Conservation (phyloP, 2,113 vertebrate species). For the Notarius quadriscutis region DNA sequence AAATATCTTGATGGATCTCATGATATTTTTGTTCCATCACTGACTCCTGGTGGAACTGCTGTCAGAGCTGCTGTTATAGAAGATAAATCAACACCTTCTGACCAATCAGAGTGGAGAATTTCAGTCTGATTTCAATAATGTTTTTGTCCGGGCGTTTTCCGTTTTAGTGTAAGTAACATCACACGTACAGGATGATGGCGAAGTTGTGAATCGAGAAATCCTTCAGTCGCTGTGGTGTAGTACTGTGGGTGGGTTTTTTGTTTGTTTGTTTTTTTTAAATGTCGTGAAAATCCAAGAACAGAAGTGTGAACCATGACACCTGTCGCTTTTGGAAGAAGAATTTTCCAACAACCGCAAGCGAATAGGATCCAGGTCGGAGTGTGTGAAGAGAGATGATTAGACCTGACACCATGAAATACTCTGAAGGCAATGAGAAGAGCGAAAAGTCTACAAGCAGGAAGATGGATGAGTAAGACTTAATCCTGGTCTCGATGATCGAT, state of each 20-base stretch:
- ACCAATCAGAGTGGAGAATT: conserved; percentile 2
- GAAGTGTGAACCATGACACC: not conserved
- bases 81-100: not conserved
- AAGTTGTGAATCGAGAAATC: not conserved
- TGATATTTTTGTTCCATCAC: not conserved
- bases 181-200: not conserved
- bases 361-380: not conserved
- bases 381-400: not conserved
- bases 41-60: too few relatives aligned
- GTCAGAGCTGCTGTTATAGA: not conserved
- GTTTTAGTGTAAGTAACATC: not conserved
- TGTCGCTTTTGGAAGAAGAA: not conserved
- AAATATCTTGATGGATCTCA: too few relatives aligned
- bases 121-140: not conserved
- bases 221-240: not conserved
- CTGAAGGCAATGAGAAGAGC: not conserved
- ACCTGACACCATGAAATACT: not conserved
- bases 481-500: not conserved
- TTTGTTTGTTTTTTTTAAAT: too few relatives aligned
- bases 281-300: not conserved
- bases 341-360: not conserved
- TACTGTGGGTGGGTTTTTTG: too few relatives aligned
- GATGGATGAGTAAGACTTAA: not conserved
- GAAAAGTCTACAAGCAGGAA: not conserved
- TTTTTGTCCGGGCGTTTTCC: not conserved